Percentiles rank a stretch among this genome's conserved stretches.
phyloP scores from a whole-genome alignment of 1,140 invertebrate genomes.

The Hesperophylax magnus region DNA sequence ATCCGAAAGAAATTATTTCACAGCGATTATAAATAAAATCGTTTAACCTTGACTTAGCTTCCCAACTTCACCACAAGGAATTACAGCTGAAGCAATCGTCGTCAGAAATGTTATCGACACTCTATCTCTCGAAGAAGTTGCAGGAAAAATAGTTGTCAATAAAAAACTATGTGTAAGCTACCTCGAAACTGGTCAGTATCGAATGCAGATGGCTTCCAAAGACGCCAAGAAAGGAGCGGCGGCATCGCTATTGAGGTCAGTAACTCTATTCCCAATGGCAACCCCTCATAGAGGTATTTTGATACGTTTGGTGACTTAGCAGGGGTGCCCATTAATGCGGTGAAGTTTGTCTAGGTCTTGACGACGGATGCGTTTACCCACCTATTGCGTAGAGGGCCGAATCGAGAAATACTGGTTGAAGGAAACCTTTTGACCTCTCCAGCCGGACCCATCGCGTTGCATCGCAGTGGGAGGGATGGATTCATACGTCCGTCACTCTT shows the following conservation, averaged over 20 bases:
- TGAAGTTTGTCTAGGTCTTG: too few species aligned
- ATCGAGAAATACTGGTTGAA: too few species aligned
- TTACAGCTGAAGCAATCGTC: slow-evolving; percentile 76
- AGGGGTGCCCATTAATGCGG: too few species aligned
- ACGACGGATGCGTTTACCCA: too few species aligned
- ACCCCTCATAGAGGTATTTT: slow-evolving; percentile 77
- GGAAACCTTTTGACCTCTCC: too few species aligned
- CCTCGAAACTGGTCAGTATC: slow-evolving; percentile 70
- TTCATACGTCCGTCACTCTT: too few species aligned
- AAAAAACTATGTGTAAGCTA: slow-evolving; percentile 77
- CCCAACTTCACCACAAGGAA: slow-evolving; percentile 74
- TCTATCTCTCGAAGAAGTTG: slow-evolving; percentile 64
- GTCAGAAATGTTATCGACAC: slow-evolving; percentile 74
- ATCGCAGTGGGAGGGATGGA: too few species aligned
- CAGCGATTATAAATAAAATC: too few species aligned
- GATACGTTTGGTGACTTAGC: too few species aligned
- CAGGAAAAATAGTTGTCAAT: slow-evolving; percentile 81
- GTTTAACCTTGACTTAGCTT: slow-evolving; percentile 69
- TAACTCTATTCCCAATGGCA: slow-evolving; percentile 79
- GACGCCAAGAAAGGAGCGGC: slow-evolving; percentile 78
- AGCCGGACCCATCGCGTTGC: too few species aligned
- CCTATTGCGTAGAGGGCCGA: too few species aligned
- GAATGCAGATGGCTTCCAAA: slow-evolving; percentile 71
- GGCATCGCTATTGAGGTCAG: slow-evolving; percentile 77
- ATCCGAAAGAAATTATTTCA: too few species aligned